Evolutionary conservation across 1,140 invertebrate species (phyloP).

Genomic region (Drosophila nebulosa): DNA sequence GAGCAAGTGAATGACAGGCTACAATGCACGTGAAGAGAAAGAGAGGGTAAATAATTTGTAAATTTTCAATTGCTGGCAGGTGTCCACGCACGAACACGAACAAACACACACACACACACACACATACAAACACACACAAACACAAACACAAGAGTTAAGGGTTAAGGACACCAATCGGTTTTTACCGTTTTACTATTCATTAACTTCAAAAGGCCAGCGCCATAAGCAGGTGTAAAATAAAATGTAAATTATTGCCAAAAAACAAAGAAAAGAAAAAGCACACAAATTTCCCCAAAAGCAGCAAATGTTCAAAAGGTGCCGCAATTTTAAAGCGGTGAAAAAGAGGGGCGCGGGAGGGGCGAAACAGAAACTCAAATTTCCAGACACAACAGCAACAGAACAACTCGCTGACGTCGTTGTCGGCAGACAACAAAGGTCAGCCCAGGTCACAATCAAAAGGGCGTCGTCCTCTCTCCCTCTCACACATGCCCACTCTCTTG

Average conservation of each 20-base stretch:
- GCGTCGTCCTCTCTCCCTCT: slow-evolving; percentile 73
- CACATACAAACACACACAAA: not conserved
- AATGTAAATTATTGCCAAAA: slow-evolving; percentile 45
- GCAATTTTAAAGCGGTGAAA: not conserved
- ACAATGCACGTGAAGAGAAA: not conserved
- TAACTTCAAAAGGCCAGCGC: not conserved
- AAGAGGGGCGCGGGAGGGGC: too few species aligned
- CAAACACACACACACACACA: not conserved
- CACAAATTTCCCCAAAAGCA: slow-evolving; percentile 35
- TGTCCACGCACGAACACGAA: not conserved
- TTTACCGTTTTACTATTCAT: not conserved
- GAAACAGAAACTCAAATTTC: slow-evolving; percentile 37
- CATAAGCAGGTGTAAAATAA: not conserved
- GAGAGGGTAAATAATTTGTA: slow-evolving; percentile 2
- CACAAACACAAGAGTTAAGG: not conserved
- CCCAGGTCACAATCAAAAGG: slow-evolving; percentile 80
- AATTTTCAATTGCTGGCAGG: slow-evolving; percentile 6
- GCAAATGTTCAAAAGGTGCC: slow-evolving; percentile 24
- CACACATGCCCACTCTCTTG: slow-evolving; percentile 7
- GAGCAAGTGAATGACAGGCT: slow-evolving; percentile 28
- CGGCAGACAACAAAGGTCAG: slow-evolving; percentile 81
- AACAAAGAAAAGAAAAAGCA: slow-evolving; percentile 22
- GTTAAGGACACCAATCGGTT: not conserved
- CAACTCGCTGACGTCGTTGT: slow-evolving; percentile 33
- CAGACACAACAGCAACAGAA: slow-evolving; percentile 61